Percentiles rank a stretch among this genome's conserved stretches.
Conservation (phyloP, 2,797 vertebrate genomes). For the Trachurus trachurus region DNA sequence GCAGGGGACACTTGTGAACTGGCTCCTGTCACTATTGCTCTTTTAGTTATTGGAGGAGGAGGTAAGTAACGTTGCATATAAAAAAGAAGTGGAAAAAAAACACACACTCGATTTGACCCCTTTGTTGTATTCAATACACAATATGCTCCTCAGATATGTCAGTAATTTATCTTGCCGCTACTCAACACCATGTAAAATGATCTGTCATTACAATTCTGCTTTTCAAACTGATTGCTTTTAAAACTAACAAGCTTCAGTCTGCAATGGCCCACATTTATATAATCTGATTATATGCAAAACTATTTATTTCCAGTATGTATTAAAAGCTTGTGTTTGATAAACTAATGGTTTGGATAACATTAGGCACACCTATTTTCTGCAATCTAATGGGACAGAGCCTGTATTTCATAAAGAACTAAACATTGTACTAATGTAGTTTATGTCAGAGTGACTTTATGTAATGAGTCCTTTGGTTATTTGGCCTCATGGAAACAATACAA, state of each 20-base stretch:
- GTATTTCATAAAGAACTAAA: neutral
- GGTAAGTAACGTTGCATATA: constrained; percentile 73
- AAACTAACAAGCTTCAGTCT: constrained; percentile 16
- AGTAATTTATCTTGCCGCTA: neutral
- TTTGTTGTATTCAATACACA: neutral
- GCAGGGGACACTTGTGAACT: constrained; percentile 88
- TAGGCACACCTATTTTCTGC: neutral
- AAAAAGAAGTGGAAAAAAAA: neutral
- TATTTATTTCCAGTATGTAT: constrained; percentile 7
- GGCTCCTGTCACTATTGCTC: constrained; percentile 87
- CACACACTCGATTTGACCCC: too few relatives aligned
- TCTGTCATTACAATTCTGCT: constrained; percentile 3
- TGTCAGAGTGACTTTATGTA: neutral
- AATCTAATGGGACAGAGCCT: neutral
- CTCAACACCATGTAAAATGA: neutral
- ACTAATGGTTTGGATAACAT: constrained; percentile 3
- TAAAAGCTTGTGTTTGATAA: neutral
- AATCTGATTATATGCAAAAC: constrained; percentile 22
- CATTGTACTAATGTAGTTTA: neutral
- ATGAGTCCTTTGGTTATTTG: neutral
- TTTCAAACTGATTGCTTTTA: constrained; percentile 17
- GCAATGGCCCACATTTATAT: neutral
- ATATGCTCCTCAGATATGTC: neutral
- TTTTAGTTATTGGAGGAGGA: constrained; percentile 87
- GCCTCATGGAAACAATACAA: neutral